phyloP scores from a whole-genome alignment of 1,140 invertebrate species.

The Acromyrmex echinatior region DNA sequence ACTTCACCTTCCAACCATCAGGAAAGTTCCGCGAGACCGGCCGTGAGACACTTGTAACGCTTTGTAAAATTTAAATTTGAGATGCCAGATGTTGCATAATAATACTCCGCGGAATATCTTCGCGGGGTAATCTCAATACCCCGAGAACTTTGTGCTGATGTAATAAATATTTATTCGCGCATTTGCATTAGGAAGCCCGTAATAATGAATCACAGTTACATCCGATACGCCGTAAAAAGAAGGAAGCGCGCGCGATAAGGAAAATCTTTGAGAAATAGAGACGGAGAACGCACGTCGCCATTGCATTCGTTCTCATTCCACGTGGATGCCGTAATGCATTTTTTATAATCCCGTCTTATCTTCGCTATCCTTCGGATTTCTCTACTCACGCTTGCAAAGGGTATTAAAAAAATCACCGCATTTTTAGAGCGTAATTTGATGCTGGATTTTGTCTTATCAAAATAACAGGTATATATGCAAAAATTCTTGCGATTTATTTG shows the following conservation, averaged over 20 bases:
- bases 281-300: conserved; percentile 10
- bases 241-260: conserved; percentile 32
- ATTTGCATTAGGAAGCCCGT: conserved; percentile 50
- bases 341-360: conserved; percentile 70
- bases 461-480: too few species aligned
- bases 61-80: conserved; percentile 64
- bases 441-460: background rate
- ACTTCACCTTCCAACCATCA: conserved; percentile 25
- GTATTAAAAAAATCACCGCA: background rate
- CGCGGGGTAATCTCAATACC: conserved; percentile 55
- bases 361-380: conserved; percentile 49
- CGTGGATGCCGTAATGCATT: conserved; percentile 63
- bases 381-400: conserved; percentile 15
- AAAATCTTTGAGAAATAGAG: conserved; percentile 45
- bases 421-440: background rate
- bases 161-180: conserved; percentile 63
- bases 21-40: conserved; percentile 31
- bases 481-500: too few species aligned
- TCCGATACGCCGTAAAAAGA: conserved; percentile 33
- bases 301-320: conserved; percentile 69
- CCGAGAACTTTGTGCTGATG: conserved; percentile 29
- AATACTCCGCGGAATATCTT: conserved; percentile 49
- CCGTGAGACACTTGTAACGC: conserved; percentile 15
- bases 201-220: conserved; percentile 64
- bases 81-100: conserved; percentile 69